Conservation (phyloP, 1,140 invertebrate genomes). For the Leptinotarsa defecta region DNA sequence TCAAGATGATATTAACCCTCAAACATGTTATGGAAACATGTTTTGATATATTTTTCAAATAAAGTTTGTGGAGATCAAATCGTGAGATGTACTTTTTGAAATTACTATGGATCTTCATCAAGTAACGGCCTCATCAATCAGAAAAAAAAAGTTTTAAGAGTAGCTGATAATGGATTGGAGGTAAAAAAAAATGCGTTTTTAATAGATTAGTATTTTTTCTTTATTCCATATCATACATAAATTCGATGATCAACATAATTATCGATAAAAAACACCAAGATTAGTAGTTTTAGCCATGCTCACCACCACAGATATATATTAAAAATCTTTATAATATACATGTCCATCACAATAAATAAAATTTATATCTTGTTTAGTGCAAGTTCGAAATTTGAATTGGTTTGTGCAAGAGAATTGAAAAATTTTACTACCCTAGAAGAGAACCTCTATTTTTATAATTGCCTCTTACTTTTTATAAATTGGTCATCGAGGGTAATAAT, state of each 20-base stretch:
- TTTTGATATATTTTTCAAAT: no score
- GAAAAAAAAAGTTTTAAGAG: no score
- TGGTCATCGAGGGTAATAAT: no score
- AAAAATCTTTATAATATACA: constrained; percentile 22
- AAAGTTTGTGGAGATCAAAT: no score
- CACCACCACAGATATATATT: constrained; percentile 21
- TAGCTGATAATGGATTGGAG: no score
- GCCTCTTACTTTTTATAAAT: no score
- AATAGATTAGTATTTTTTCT: constrained; percentile 4
- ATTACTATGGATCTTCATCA: no score
- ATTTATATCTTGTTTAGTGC: background rate
- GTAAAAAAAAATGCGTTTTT: background rate
- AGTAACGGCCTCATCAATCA: no score
- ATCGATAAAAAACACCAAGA: constrained; percentile 17
- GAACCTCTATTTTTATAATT: background rate
- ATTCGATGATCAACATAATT: constrained; percentile 23
- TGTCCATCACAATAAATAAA: constrained; percentile 16
- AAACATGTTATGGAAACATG: no score
- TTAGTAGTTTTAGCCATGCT: constrained; percentile 1
- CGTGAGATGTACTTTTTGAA: no score
- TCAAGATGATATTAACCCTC: no score
- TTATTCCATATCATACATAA: constrained; percentile 18
- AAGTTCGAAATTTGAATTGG: background rate
- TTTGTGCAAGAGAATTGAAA: constrained; percentile 1
- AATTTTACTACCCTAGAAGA: background rate